These are phyloP conservation scores for Natrix natrix DNA, from an alignment of 2,797 vertebrate genomes.

Conservation along the genomic window DNA sequence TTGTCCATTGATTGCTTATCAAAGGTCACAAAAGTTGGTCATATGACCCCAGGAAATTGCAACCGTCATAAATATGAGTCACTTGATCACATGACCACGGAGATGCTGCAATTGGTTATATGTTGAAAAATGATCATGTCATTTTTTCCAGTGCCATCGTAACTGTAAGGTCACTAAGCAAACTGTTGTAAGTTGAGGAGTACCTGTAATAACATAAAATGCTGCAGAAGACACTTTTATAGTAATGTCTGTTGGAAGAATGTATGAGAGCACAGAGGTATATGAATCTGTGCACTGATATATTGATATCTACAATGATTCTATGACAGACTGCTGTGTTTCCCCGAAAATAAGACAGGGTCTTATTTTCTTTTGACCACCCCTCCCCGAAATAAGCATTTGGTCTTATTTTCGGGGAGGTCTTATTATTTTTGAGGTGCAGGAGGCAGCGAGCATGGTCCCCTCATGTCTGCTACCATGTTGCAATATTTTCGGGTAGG, in stretches of 20 bases:
- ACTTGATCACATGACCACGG: not conserved
- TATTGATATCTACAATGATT: not conserved
- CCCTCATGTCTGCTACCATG: too few species aligned
- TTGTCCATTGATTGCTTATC: not conserved
- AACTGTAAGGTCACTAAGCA: not conserved
- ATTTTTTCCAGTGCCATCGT: not conserved
- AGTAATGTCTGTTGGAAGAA: not conserved
- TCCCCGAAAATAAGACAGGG: too few species aligned
- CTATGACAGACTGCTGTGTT: not conserved
- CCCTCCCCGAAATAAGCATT: too few species aligned
- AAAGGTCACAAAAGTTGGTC: not conserved
- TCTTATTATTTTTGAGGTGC: too few species aligned
- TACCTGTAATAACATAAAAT: not conserved
- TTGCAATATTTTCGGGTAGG: too few species aligned
- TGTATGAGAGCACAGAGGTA: not conserved
- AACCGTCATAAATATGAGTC: not conserved
- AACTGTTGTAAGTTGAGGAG: not conserved
- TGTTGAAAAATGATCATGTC: too few species aligned
- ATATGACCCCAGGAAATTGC: not conserved
- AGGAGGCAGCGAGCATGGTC: too few species aligned
- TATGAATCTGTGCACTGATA: not conserved
- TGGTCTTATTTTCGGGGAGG: too few species aligned
- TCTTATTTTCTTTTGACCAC: too few species aligned
- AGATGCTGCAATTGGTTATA: not conserved
- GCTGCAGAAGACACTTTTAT: not conserved